phyloP scores from a whole-genome alignment of 2,797 vertebrate species.

The Rhadinocentrus ornatus region DNA sequence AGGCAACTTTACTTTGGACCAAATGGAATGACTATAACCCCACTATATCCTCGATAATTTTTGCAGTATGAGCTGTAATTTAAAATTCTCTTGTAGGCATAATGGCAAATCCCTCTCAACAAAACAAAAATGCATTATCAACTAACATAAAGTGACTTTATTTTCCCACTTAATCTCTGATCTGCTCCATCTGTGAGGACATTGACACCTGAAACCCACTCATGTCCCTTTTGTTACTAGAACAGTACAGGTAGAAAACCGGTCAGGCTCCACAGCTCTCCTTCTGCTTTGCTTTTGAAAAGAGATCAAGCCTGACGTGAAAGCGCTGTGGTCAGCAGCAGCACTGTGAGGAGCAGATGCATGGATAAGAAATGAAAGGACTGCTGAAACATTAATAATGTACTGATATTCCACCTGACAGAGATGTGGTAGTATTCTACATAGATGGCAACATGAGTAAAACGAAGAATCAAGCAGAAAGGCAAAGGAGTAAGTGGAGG shows the following conservation, averaged over 20 bases:
- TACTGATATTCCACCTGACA: conserved; percentile 73
- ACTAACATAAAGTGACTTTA: background rate
- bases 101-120: background rate
- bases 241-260: conserved; percentile 26
- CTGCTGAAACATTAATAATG: conserved; percentile 70
- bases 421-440: conserved; percentile 9
- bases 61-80: background rate
- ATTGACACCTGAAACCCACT: conserved; percentile 53
- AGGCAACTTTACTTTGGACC: background rate
- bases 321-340: conserved; percentile 14
- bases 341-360: conserved; percentile 36
- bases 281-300: conserved; percentile 28
- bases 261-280: conserved; percentile 31
- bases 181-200: conserved; percentile 12
- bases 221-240: conserved; percentile 43
- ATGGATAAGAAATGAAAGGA: conserved; percentile 58
- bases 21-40: conserved; percentile 6
- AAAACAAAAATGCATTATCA: background rate
- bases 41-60: background rate
- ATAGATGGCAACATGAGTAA: conserved; percentile 11
- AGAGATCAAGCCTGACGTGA: conserved; percentile 54
- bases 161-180: conserved; percentile 3
- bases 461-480: conserved; percentile 46
- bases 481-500: conserved; percentile 12
- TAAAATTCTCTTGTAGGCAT: background rate